Conservation (phyloP, 2,888 invertebrate species). For the Leptogaster cylindrica region DNA sequence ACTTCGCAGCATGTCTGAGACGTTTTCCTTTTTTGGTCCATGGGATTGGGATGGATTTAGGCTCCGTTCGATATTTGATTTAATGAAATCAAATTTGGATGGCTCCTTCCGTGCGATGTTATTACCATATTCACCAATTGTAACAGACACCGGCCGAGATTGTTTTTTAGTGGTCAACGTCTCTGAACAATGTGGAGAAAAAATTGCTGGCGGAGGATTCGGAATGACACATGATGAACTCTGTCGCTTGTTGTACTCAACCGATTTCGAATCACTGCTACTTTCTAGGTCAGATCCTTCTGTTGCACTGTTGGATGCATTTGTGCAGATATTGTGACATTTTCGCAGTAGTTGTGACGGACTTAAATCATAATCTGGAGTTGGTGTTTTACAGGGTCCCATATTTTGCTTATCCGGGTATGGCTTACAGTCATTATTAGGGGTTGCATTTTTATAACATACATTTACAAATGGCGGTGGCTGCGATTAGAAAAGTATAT, state of each 20-base stretch:
- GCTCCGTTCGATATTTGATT: conserved; percentile 16
- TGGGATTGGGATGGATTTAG: neutral
- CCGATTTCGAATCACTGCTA: conserved; percentile 75
- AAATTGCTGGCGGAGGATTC: conserved; percentile 74
- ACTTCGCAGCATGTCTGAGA: conserved; percentile 72
- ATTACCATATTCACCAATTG: conserved; percentile 73
- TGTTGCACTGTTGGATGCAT: conserved; percentile 45
- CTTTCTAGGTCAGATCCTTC: conserved; percentile 48
- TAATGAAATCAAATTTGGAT: conserved; percentile 74
- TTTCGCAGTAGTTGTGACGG: conserved; percentile 47
- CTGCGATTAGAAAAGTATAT: too few relatives aligned
- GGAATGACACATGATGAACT: conserved; percentile 68
- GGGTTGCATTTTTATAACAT: too few relatives aligned
- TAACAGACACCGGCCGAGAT: conserved; percentile 70
- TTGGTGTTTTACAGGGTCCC: too few relatives aligned
- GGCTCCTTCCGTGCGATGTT: conserved; percentile 69
- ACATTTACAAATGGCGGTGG: too few relatives aligned
- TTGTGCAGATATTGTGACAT: conserved; percentile 43
- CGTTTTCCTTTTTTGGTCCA: conserved; percentile 54
- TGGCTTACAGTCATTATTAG: too few relatives aligned
- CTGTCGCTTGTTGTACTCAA: conserved; percentile 76
- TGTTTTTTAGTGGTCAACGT: conserved; percentile 66
- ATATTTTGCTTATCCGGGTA: too few relatives aligned
- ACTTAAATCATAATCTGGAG: conserved; percentile 65
- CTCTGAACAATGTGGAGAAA: conserved; percentile 66